Evolutionary conservation across 2,888 invertebrate species (phyloP), one percentile per base, ranked within the genome.

Genomic region (Tachina fera): DNA sequence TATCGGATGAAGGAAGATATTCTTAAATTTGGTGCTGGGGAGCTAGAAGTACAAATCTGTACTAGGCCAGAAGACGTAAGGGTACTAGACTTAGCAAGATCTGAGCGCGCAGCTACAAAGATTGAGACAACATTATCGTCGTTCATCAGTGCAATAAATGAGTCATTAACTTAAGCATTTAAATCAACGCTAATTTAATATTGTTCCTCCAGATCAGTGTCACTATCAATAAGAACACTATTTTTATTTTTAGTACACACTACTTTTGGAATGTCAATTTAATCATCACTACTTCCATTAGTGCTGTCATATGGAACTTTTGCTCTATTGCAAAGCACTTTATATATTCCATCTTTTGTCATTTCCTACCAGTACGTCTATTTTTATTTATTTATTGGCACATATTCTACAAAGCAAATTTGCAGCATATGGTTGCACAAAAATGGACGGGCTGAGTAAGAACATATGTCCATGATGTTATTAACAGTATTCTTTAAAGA

Each of bases 291-390:
- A 19, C 53, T 56, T 71, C 58, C 58, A 53, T 70, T 53, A 51
- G 70, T 70, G 51, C 53, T 70, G 53, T 53, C 53, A 70, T 70
- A 70, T 53, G 16, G 39, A 70, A 70, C 16, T 16, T 70, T n/a
- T 70, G 39, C 70, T 16, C 70, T 70, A 56, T 70, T 31, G 56
- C 43, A 70, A 39, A 70, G 51, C 16, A 53, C 56, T 70, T 70
- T 70, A 41, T 8, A 1, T 70, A 41, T 16, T 71, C 45, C 71
- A 56, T 71, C 13, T 56, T 71, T 16, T 31, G 51, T 39, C 16
- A 58, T 71, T 71, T 22, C 19, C 14, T 71, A 6, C 71, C n/a
- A n/a, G n/a, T 49, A 8, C 14, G 65, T 47, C 19, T 67, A 67
- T n/a, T n/a, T n/a, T n/a, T n/a, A n/a, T n/a, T n/a, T n/a, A n/a